A percentile compares a stretch with the other conserved stretches of the same genome.
These are phyloP conservation scores for Bungarus multicinctus DNA, from an alignment of 2,113 vertebrate species.

Conservation along the genomic window DNA sequence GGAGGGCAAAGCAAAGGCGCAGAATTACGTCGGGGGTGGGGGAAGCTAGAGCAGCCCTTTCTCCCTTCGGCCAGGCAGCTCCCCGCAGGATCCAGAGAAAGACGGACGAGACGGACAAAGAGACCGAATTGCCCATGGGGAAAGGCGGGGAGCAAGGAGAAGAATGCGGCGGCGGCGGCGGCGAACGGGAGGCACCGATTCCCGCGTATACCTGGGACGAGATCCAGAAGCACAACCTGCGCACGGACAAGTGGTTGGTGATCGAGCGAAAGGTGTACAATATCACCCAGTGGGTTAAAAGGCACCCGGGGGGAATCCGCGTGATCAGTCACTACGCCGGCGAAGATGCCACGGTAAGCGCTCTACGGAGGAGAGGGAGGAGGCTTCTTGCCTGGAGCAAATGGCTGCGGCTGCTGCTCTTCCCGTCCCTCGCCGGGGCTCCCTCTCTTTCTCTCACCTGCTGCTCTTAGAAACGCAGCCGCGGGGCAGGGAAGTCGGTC, in stretches of 20 bases:
- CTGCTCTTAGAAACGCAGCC: not conserved
- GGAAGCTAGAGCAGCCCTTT: not conserved
- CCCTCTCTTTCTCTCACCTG: not conserved
- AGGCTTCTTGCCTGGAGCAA: not conserved
- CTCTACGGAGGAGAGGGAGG: not conserved
- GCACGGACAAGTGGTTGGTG: constrained; percentile 89
- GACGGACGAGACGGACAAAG: constrained; percentile 27
- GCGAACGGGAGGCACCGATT: constrained; percentile 49
- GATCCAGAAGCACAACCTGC: constrained; percentile 83
- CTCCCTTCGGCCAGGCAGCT: not conserved
- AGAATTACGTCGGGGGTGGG: constrained; percentile 42
- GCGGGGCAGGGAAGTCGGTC: not conserved
- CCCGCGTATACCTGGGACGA: constrained; percentile 86
- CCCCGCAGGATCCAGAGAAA: not conserved
- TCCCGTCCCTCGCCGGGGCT: not conserved
- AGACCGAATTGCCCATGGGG: constrained; percentile 44
- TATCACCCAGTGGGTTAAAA: constrained; percentile 82
- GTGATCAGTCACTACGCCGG: constrained; percentile 88
- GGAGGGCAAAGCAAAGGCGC: constrained; percentile 4
- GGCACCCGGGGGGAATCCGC: constrained; percentile 84
- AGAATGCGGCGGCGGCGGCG: constrained; percentile 25
- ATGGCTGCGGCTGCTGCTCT: not conserved
- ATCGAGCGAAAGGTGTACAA: constrained; percentile 93
- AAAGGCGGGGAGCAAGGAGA: constrained; percentile 76
- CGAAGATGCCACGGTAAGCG: constrained; percentile 89